Conservation (phyloP, 2,797 vertebrate species). For the Sitta carolinensis region DNA sequence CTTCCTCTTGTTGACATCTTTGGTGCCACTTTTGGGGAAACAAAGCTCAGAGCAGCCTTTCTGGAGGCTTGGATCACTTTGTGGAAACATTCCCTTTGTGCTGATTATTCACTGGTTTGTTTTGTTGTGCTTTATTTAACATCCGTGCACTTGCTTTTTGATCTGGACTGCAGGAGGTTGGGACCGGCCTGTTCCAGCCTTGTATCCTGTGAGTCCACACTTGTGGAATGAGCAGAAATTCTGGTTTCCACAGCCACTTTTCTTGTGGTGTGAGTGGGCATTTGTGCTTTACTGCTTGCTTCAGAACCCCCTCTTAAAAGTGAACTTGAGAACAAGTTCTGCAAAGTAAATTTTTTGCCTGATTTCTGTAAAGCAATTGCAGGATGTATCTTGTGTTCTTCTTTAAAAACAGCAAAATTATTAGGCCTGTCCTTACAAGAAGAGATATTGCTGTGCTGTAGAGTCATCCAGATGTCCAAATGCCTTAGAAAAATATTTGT, state of each 20-base stretch:
- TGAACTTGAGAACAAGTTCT: background rate
- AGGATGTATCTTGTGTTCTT: background rate
- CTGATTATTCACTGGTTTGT: background rate
- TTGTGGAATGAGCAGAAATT: background rate
- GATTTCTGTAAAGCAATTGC: background rate
- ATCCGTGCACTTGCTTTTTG: background rate
- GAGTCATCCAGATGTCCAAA: background rate
- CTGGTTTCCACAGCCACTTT: background rate
- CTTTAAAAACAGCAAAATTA: background rate
- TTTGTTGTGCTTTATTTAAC: background rate
- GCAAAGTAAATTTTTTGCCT: background rate
- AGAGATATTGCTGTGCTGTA: background rate
- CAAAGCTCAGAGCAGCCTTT: background rate
- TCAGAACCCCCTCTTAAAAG: background rate
- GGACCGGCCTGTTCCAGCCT: background rate
- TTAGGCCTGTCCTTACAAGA: background rate
- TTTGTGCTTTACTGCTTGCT: background rate
- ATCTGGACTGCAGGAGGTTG: background rate
- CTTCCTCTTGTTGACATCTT: background rate
- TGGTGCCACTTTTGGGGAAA: background rate
- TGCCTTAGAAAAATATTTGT: background rate
- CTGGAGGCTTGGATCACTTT: background rate
- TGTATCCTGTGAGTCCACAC: background rate
- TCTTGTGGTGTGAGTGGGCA: background rate
- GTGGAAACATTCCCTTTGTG: constrained; percentile 3